Conservation (phyloP, 92 coral and sea anemone species). For the Plumapathes pennacea region DNA sequence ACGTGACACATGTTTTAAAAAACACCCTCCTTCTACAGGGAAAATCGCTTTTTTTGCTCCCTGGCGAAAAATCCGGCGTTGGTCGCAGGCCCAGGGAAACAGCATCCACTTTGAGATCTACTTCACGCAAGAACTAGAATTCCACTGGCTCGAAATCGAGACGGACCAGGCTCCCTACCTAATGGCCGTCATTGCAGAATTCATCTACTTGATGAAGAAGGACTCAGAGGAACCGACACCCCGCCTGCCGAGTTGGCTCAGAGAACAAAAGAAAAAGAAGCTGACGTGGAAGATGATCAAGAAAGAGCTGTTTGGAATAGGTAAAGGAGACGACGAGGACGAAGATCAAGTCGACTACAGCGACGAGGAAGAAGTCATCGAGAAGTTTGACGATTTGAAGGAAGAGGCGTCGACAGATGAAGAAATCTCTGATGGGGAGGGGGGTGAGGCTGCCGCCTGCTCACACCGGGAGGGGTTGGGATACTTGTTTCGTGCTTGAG, state of each 20-base stretch:
- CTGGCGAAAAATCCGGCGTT: slow-evolving; percentile 85
- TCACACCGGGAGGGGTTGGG: slow-evolving; percentile 11
- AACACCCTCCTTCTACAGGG: slow-evolving; percentile 21
- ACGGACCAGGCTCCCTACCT: slow-evolving; percentile 78
- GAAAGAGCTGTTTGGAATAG: slow-evolving; percentile 58
- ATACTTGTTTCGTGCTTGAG: too few species aligned
- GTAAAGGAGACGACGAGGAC: slow-evolving; percentile 31
- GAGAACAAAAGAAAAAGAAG: slow-evolving; percentile 15
- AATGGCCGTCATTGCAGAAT: slow-evolving; percentile 79
- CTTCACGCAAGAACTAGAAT: slow-evolving; percentile 71
- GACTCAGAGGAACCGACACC: slow-evolving; percentile 54
- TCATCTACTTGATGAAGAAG: slow-evolving; percentile 60
- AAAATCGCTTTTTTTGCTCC: slow-evolving; percentile 70
- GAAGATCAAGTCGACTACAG: slow-evolving; percentile 33
- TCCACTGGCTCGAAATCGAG: slow-evolving; percentile 87
- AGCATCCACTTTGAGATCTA: slow-evolving; percentile 84
- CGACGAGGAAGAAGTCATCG: slow-evolving; percentile 24
- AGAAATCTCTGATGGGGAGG: slow-evolving; percentile 49
- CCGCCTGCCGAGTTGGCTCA: slow-evolving; percentile 24
- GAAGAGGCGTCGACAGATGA: slow-evolving; percentile 56
- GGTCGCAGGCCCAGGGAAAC: slow-evolving; percentile 81
- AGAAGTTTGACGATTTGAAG: slow-evolving; percentile 39
- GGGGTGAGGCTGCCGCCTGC: slow-evolving; percentile 24
- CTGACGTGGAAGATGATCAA: slow-evolving; percentile 70
- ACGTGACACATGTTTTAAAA: too few species aligned